Conservation (phyloP, 2,888 invertebrate genomes). For the Timema podura region DNA sequence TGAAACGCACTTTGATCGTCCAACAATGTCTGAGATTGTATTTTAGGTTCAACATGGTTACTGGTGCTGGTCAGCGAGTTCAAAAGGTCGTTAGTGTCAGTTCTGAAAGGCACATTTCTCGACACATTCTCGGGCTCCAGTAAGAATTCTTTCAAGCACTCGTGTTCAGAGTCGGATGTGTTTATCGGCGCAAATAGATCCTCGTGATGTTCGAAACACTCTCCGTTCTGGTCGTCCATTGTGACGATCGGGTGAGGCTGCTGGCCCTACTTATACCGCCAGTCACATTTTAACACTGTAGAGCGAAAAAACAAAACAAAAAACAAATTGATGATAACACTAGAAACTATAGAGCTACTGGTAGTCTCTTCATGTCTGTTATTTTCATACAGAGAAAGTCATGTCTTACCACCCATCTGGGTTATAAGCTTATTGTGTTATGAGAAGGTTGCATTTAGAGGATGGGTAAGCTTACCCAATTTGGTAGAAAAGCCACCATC, state of each 20-base stretch:
- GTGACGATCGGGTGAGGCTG: neutral
- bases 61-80: neutral
- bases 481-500: too few species aligned
- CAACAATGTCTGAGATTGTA: slow-evolving; percentile 8
- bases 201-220: slow-evolving; percentile 37
- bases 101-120: slow-evolving; percentile 26
- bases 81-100: slow-evolving; percentile 17
- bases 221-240: slow-evolving; percentile 39
- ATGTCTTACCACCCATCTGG: too few species aligned
- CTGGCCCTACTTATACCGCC: too few species aligned
- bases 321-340: too few species aligned
- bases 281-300: too few species aligned
- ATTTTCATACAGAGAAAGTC: too few species aligned
- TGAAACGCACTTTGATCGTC: slow-evolving; percentile 9
- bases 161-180: slow-evolving; percentile 36
- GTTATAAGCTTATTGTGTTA: too few species aligned
- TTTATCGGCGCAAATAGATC: slow-evolving; percentile 36
- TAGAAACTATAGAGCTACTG: too few species aligned
- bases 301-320: too few species aligned
- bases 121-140: slow-evolving; percentile 32
- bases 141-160: slow-evolving; percentile 38
- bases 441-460: too few species aligned
- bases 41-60: slow-evolving; percentile 3
- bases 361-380: too few species aligned
- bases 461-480: too few species aligned